Evolutionary conservation across 2,888 invertebrate species (phyloP), one percentile per base, ranked within the genome.

Genomic region (Chaetogeoica ovagalla): DNA sequence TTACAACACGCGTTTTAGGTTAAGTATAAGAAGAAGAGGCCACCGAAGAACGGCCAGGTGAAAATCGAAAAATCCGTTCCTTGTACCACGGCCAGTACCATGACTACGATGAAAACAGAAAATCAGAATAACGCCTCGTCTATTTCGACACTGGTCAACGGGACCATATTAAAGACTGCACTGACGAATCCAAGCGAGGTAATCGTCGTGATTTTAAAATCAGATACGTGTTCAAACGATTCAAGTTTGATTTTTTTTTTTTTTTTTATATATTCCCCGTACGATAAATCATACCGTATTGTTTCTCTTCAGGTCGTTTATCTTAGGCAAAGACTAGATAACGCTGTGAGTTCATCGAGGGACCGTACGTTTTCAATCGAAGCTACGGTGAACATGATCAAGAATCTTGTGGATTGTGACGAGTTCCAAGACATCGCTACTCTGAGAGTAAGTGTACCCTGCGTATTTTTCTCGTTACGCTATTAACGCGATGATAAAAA

Each of bases 371-470:
- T 94, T 86, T 92, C 94, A 83, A 90, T 94, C 84, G 95, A 96
- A 84, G 91, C 94, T 85, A 92, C 95, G 83, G 87, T 93, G 84
- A 91, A 92, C 85, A 95, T 96, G 94, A 95, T 96, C 85, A 92
- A 94, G 87, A 93, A 95, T 83, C 90, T 97, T 83, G 95, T 97
- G 87, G 96, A 97, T 88, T 97, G 97, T 89, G 97, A 97, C 88
- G 95, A 96, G 85, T 95, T 97, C 90, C 96, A 96, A 88, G 95
- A 96, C 86, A 95, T 97, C 85, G 96, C 97, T 82, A 97, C 96
- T 84, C 90, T 91, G 83, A 87, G 88, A 86, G 88, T 89, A 86
- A 83, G 85, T 84, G 30, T 15, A 57, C 19, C 48, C 30, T 30
- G 4, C 30, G 30, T 30, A 30, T 30, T 30, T 30, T 30, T 30